Conservation (phyloP, 2,888 invertebrate genomes). For the Aplocera efformata region DNA sequence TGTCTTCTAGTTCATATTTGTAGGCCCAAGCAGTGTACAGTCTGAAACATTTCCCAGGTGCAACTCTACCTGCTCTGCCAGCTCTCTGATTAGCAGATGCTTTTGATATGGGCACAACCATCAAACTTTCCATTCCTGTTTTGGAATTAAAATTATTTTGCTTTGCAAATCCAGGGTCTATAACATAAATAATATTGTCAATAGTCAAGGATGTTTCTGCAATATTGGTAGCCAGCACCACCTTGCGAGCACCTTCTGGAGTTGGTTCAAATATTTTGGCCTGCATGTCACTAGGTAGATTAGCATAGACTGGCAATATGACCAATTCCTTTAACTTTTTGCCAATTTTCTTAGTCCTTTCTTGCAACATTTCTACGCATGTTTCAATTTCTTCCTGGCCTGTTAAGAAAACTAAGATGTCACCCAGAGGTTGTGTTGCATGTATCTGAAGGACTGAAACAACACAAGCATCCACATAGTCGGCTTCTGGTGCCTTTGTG, state of each 20-base stretch:
- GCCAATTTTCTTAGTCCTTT: constrained; percentile 94
- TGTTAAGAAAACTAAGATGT: constrained; percentile 97
- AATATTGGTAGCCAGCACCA: constrained; percentile 98
- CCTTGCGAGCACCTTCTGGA: constrained; percentile 97
- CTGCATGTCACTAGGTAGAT: constrained; percentile 99
- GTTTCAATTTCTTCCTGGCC: constrained; percentile 96
- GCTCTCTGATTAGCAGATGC: constrained; percentile 99
- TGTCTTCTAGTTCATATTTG: constrained; percentile 98
- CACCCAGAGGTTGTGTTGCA: constrained; percentile 97
- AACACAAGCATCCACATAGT: constrained; percentile 99
- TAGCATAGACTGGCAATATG: constrained; percentile 98
- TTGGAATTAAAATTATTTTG: constrained; percentile 99
- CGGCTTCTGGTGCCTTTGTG: constrained; percentile 99
- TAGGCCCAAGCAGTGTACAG: constrained; percentile 99
- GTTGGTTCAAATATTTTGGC: constrained; percentile 99
- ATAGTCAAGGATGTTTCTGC: constrained; percentile 99
- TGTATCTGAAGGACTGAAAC: constrained; percentile 98
- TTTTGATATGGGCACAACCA: constrained; percentile 99
- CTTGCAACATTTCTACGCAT: constrained; percentile 92
- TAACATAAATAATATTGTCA: constrained; percentile 98
- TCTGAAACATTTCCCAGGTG: constrained; percentile 98
- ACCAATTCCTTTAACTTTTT: constrained; percentile 95
- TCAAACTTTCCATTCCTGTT: constrained; percentile 98
- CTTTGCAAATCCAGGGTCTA: constrained; percentile 99
- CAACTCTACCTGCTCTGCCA: constrained; percentile 96